Conservation (phyloP, 2,888 invertebrate genomes). For the Sepioteuthis lessoniana region DNA sequence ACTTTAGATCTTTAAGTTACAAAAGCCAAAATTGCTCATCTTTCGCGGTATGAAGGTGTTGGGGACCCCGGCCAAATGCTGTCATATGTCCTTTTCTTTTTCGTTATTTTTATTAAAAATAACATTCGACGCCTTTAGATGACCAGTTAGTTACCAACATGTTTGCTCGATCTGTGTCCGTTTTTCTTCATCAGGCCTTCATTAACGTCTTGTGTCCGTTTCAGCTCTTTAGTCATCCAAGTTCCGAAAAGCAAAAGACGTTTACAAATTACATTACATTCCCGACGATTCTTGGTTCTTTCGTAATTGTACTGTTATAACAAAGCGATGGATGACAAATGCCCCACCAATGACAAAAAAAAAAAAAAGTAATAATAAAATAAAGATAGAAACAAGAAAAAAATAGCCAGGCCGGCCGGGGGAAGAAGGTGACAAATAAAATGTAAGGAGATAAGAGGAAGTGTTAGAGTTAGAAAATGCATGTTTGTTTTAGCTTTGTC, state of each 20-base stretch:
- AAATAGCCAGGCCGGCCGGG: no score
- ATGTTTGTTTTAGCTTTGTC: no score
- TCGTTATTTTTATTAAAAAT: neutral
- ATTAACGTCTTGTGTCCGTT: neutral
- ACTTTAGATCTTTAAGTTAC: neutral
- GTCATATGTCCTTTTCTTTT: neutral
- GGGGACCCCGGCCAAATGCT: neutral
- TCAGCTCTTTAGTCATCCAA: neutral
- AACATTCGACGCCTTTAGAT: neutral
- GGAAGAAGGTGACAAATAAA: no score
- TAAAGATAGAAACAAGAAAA: no score
- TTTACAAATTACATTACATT: neutral
- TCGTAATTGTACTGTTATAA: neutral
- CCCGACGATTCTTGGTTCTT: neutral
- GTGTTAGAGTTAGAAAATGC: no score
- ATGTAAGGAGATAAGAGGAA: no score
- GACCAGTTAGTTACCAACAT: conserved; percentile 33
- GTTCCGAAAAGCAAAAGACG: neutral
- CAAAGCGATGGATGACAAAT: neutral
- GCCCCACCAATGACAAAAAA: no score
- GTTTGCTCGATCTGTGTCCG: neutral
- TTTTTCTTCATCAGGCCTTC: neutral
- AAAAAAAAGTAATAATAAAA: no score
- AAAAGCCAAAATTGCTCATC: neutral
- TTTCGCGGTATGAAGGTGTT: neutral